Base-by-base conservation (phyloP, 2,888 invertebrate genomes). In the Criorhina ranunculi region DNA sequence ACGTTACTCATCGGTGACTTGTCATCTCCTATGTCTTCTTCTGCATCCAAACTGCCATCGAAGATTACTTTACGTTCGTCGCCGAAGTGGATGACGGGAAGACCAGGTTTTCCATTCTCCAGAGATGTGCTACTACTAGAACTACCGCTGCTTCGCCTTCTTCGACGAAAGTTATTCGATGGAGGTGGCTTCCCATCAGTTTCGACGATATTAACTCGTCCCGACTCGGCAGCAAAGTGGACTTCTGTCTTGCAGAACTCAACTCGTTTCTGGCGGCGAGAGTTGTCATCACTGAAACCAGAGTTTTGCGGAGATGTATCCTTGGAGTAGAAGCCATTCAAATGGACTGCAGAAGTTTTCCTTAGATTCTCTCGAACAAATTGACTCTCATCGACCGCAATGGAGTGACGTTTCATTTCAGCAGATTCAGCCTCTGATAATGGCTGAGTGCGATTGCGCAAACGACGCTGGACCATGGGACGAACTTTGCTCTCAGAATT, bases 171-270 rank as follows among this genome's bases (percentile, higher is more conserved):
- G 90, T 96, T 95, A 89, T 95, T 95, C 0, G 96, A 95, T 5
- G 97, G 96, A 8, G 96, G 96, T 51, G 97, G 97, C 90, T 97
- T 97, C 86, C 95, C 96, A 91, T 96, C 96, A 0, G 97, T 97
- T 89, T 96, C 96, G 35, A 97, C 96, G 77, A 97, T 96, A 89
- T 97, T 96, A 0, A 97, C 96, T 88, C 95, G 94, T 0, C 97
- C 97, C 0, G 96, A 95, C 89, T 97, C 97, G 12, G 96, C 95
- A 0, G 96, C 95, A 90, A 97, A 97, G 91, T 97, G 97, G 29
- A 97, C 94, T 92, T 97, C 97, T 0, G 97, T 97, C 92, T 97
- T 97, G 89, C 96, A 96, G 91, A 97, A 97, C 88, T 95, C 96
- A 0, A 97, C 97, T 6, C 92, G 90, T 91, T 94, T 96, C 90